These are phyloP conservation scores for Eurypyga helias DNA, from an alignment of 2,113 vertebrate genomes.

Conservation along the genomic window DNA sequence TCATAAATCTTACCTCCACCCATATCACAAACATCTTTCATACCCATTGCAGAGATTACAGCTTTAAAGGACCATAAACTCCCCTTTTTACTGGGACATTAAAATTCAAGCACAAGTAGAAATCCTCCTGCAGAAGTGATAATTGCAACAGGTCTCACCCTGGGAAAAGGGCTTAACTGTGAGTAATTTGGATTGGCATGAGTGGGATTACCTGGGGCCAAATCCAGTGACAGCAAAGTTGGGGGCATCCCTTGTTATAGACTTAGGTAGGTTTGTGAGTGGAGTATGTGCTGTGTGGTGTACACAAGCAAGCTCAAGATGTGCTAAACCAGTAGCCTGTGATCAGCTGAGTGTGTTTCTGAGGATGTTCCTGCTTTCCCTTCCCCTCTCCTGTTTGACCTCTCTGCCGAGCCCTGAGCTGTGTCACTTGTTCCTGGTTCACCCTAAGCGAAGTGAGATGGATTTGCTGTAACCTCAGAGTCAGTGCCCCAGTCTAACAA, in stretches of 20 bases:
- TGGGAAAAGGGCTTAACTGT: neutral
- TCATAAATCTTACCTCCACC: neutral
- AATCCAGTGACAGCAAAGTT: neutral
- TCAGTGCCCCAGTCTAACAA: neutral
- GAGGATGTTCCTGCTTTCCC: neutral
- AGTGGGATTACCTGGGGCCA: neutral
- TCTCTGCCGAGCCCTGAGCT: neutral
- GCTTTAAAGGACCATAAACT: neutral
- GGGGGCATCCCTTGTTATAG: neutral
- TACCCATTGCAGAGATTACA: neutral
- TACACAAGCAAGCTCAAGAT: neutral
- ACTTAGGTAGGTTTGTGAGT: neutral
- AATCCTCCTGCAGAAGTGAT: neutral
- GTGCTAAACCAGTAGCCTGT: neutral
- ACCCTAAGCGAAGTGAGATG: neutral
- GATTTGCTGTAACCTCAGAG: neutral
- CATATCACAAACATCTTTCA: neutral
- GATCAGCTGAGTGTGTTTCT: neutral
- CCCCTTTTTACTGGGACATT: neutral
- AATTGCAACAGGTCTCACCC: neutral
- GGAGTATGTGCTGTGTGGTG: neutral
- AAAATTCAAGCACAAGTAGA: neutral
- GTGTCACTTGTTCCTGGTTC: neutral
- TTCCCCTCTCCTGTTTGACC: neutral
- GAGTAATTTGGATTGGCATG: neutral